phyloP scores from a whole-genome alignment of 2,797 vertebrate species.

The Gadopsis bispinosus region DNA sequence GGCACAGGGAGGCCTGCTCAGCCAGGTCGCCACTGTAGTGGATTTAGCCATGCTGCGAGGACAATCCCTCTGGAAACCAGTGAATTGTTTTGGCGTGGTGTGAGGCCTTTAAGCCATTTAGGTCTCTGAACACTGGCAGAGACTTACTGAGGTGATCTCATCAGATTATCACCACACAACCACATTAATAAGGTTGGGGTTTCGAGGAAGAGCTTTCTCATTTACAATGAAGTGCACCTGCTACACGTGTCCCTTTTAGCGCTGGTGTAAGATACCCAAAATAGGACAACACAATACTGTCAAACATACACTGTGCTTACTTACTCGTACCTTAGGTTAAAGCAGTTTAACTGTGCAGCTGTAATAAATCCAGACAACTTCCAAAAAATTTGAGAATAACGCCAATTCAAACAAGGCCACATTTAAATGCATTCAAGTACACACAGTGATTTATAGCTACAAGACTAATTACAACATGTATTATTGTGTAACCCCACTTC shows the following conservation, averaged over 20 bases:
- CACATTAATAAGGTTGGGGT: slow-evolving; percentile 61
- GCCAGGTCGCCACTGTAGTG: slow-evolving; percentile 41
- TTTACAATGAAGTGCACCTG: slow-evolving; percentile 69
- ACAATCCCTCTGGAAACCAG: slow-evolving; percentile 60
- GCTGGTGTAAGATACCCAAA: slow-evolving; percentile 37
- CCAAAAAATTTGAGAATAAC: background rate
- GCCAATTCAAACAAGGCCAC: background rate
- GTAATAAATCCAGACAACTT: slow-evolving; percentile 7
- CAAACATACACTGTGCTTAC: slow-evolving; percentile 9
- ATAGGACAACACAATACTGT: slow-evolving; percentile 26
- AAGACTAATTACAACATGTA: background rate
- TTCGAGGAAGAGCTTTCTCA: slow-evolving; percentile 45
- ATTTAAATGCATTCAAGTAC: background rate
- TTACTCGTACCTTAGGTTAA: background rate
- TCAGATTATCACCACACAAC: slow-evolving; percentile 71
- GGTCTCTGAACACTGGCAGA: slow-evolving; percentile 54
- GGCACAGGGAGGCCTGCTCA: slow-evolving; percentile 24
- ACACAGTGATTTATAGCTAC: background rate
- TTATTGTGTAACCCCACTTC: background rate
- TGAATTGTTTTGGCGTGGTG: slow-evolving; percentile 65
- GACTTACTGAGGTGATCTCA: slow-evolving; percentile 67
- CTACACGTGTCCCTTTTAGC: slow-evolving; percentile 48
- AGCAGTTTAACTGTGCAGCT: background rate
- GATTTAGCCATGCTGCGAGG: slow-evolving; percentile 59
- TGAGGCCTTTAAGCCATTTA: slow-evolving; percentile 72